phyloP scores from a whole-genome alignment of 2,113 vertebrate genomes.

The Scopus umbretta region DNA sequence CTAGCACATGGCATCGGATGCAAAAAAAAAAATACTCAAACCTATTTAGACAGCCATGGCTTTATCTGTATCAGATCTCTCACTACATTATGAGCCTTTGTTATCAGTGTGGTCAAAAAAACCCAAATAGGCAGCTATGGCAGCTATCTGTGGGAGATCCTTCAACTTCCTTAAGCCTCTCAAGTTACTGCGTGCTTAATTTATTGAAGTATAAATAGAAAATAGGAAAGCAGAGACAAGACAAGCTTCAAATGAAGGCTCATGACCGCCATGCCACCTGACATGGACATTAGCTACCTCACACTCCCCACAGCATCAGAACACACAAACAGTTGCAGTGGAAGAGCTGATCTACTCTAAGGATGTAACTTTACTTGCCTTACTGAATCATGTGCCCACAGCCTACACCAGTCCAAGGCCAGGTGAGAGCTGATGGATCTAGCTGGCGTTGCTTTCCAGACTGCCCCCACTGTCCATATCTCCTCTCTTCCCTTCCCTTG shows the following conservation, averaged over 20 bases:
- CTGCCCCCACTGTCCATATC: background rate
- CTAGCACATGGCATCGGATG: background rate
- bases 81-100: background rate
- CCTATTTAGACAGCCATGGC: background rate
- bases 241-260: background rate
- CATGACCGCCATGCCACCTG: background rate
- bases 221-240: background rate
- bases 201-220: background rate
- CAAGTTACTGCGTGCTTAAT: background rate
- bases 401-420: rapidly evolving
- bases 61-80: background rate
- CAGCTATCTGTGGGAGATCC: background rate
- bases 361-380: background rate
- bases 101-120: background rate
- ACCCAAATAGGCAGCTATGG: background rate
- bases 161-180: background rate
- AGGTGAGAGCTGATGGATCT: background rate
- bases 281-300: background rate
- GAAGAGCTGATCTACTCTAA: background rate
- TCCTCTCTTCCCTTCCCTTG: background rate
- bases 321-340: background rate
- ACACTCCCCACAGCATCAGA: background rate
- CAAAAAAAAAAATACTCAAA: background rate
- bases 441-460: background rate
- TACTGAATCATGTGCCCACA: background rate